Evolutionary conservation across 2,113 vertebrate genomes (phyloP).

Genomic region (Silurus glanis): DNA sequence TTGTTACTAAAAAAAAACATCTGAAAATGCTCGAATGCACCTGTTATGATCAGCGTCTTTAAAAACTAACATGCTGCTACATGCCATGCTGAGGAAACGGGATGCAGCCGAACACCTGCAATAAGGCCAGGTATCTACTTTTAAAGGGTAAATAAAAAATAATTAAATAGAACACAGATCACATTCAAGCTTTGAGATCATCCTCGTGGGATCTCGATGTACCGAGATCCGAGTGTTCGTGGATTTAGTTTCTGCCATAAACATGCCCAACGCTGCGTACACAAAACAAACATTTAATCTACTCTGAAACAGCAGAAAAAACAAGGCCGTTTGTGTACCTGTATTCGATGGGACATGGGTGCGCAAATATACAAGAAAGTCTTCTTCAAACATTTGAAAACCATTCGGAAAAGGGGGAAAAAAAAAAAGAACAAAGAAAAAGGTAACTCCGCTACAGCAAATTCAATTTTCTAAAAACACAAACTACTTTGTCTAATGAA

Average conservation of each 20-base stretch:
- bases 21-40: background rate
- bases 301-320: constrained; percentile 30
- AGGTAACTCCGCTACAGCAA: constrained; percentile 50
- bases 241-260: constrained; percentile 36
- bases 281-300: constrained; percentile 46
- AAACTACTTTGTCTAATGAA: constrained; percentile 60
- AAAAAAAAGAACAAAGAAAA: constrained; percentile 49
- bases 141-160: constrained; percentile 1
- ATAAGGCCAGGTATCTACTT: background rate
- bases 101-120: background rate
- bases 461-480: constrained; percentile 55
- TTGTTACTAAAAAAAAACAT: constrained; percentile 2
- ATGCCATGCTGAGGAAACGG: background rate
- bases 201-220: constrained; percentile 36
- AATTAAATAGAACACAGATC: background rate
- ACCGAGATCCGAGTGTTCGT: constrained; percentile 38
- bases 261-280: constrained; percentile 24
- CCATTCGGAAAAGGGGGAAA: constrained; percentile 55
- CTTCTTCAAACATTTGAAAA: constrained; percentile 54
- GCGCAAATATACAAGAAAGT: constrained; percentile 29
- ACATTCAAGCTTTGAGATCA: constrained; percentile 7
- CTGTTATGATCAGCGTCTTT: background rate
- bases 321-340: constrained; percentile 23
- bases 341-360: constrained; percentile 26
- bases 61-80: background rate